Percentiles rank a stretch among this genome's conserved stretches.
Evolutionary conservation across 2,113 vertebrate genomes (phyloP).

Genomic region (Ceuthmochares aereus): DNA sequence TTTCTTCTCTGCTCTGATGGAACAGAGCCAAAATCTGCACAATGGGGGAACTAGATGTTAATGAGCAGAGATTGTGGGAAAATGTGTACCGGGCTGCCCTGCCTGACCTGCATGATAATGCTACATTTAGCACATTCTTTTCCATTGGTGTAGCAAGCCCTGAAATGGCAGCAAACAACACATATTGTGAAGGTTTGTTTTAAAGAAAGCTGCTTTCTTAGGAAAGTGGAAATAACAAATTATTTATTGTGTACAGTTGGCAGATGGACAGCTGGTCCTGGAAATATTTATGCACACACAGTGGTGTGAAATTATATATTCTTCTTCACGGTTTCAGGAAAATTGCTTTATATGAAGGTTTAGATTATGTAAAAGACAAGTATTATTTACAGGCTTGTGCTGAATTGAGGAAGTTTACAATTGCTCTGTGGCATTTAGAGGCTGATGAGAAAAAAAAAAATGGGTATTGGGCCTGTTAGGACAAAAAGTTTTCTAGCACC

Average conservation of each 20-base stretch:
- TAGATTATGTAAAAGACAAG: not conserved
- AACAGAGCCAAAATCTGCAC: conserved; percentile 71
- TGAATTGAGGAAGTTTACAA: not conserved
- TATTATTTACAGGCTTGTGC: accelerated
- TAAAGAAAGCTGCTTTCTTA: conserved; percentile 63
- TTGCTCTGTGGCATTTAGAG: not conserved
- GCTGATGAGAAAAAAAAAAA: not conserved
- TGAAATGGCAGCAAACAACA: conserved; percentile 66
- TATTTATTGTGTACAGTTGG: conserved; percentile 48
- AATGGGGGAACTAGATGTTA: conserved; percentile 74
- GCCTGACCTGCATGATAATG: conserved; percentile 75
- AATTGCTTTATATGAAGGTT: not conserved
- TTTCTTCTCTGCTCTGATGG: conserved; percentile 63
- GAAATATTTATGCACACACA: conserved; percentile 17
- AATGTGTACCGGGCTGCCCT: conserved; percentile 64
- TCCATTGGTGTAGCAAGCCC: conserved; percentile 62
- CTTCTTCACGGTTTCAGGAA: conserved; percentile 19
- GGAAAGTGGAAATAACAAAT: conserved; percentile 52
- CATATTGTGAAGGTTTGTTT: conserved; percentile 54
- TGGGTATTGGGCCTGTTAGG: not conserved
- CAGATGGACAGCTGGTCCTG: conserved; percentile 9
- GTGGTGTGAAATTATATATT: not conserved
- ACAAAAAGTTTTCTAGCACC: not conserved
- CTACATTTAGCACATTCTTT: conserved; percentile 78
- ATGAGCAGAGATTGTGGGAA: conserved; percentile 78